Evolutionary conservation across 53 echinoderm and acorn worm genomes (phyloP).

Genomic region (Pentamera pediparva): DNA sequence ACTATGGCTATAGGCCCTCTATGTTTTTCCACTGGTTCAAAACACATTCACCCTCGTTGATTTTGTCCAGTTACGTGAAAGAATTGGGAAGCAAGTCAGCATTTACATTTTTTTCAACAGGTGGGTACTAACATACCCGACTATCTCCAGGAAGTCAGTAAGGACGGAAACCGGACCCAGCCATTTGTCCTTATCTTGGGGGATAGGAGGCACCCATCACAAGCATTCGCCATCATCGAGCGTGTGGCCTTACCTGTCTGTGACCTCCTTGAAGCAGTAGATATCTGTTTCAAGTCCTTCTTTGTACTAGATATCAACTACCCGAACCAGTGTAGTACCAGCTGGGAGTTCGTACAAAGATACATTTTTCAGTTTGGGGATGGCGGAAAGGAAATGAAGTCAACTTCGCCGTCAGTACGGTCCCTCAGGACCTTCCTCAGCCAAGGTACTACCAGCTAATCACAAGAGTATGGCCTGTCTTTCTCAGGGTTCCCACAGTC

Average conservation of each 20-base stretch:
- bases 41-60: too few species aligned
- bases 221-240: background rate
- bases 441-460: too few species aligned
- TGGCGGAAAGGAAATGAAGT: background rate
- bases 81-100: too few species aligned
- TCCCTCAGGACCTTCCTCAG: too few species aligned
- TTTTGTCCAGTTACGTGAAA: too few species aligned
- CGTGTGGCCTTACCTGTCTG: background rate
- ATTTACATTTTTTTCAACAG: too few species aligned
- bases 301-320: background rate
- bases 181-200: background rate
- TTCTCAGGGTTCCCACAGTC: too few species aligned
- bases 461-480: too few species aligned
- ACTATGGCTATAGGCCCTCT: too few species aligned
- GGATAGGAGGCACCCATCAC: background rate
- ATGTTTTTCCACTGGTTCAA: too few species aligned
- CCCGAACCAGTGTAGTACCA: background rate
- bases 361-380: background rate
- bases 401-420: background rate
- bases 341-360: constrained; percentile 3
- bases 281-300: constrained; percentile 7
- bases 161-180: background rate
- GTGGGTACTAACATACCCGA: too few species aligned
- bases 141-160: too few species aligned
- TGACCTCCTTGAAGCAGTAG: background rate